Conservation (phyloP, 1,140 invertebrate species). For the Luehdorfia chinensis region DNA sequence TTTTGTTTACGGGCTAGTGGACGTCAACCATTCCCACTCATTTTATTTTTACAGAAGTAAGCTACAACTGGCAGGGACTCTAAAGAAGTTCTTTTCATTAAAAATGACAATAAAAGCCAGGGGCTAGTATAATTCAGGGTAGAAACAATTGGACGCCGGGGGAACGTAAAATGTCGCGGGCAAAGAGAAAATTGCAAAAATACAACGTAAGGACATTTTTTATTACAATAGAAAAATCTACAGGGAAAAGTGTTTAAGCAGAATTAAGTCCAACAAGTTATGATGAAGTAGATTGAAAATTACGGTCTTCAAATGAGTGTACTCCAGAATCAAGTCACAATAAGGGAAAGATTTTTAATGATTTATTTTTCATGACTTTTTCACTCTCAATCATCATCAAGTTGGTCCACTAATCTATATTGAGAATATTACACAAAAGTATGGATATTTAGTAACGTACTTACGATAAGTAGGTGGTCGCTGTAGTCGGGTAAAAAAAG, state of each 20-base stretch:
- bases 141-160: conserved; percentile 22
- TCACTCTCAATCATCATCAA: too few species aligned
- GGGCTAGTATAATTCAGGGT: conserved; percentile 21
- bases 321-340: too few species aligned
- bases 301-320: too few species aligned
- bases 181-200: conserved; percentile 20
- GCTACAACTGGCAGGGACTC: conserved; percentile 12
- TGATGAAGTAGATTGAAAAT: neutral
- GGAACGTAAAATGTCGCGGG: conserved; percentile 19
- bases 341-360: too few species aligned
- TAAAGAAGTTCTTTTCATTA: conserved; percentile 23
- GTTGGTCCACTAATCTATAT: too few species aligned
- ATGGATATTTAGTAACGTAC: too few species aligned
- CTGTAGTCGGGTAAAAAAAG: too few species aligned
- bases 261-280: conserved; percentile 13
- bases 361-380: too few species aligned
- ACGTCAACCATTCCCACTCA: conserved; percentile 8
- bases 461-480: too few species aligned
- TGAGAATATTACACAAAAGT: too few species aligned
- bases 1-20: too few species aligned
- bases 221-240: conserved; percentile 23
- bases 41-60: conserved; percentile 15
- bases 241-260: conserved; percentile 9
- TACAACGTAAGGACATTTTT: conserved; percentile 21
- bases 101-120: conserved; percentile 23